These are phyloP conservation scores for Propsilocerus akamusi DNA, from an alignment of 1,140 invertebrate genomes.

Conservation along the genomic window DNA sequence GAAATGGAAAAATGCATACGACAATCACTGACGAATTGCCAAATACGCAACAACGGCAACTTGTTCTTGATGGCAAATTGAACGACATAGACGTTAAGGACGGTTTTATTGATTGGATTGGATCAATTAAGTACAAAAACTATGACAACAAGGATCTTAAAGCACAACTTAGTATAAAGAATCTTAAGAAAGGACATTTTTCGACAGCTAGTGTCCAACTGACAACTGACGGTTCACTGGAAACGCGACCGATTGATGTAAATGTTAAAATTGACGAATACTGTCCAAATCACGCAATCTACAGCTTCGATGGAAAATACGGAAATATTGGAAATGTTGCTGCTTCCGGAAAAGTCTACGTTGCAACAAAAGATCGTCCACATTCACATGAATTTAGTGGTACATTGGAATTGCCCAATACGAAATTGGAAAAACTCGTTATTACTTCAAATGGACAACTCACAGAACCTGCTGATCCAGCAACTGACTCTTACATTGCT, in stretches of 20 bases:
- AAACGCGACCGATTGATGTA: constrained; percentile 20
- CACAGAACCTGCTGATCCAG: constrained; percentile 9
- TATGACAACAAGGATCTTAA: constrained; percentile 19
- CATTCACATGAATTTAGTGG: constrained; percentile 17
- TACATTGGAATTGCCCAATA: constrained; percentile 27
- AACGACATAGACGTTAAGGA: constrained; percentile 26
- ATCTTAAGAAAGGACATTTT: constrained; percentile 15
- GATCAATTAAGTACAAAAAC: constrained; percentile 18
- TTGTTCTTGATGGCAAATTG: constrained; percentile 23
- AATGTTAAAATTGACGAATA: constrained; percentile 14
- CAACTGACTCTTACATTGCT: constrained; percentile 8
- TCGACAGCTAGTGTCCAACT: constrained; percentile 12
- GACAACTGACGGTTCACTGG: constrained; percentile 18
- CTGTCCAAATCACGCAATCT: constrained; percentile 11
- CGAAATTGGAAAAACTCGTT: constrained; percentile 27
- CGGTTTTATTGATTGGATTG: constrained; percentile 20
- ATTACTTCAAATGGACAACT: constrained; percentile 15
- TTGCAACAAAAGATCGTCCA: constrained; percentile 20
- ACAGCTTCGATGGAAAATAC: constrained; percentile 13
- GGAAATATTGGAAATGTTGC: constrained; percentile 9
- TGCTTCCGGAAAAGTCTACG: constrained; percentile 24
- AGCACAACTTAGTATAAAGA: constrained; percentile 12
- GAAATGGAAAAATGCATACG: constrained; percentile 15
- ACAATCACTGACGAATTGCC: constrained; percentile 18
- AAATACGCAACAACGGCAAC: constrained; percentile 24